Base-by-base conservation (phyloP, 2,113 vertebrate species). In the Myiozetetes cayanensis region DNA sequence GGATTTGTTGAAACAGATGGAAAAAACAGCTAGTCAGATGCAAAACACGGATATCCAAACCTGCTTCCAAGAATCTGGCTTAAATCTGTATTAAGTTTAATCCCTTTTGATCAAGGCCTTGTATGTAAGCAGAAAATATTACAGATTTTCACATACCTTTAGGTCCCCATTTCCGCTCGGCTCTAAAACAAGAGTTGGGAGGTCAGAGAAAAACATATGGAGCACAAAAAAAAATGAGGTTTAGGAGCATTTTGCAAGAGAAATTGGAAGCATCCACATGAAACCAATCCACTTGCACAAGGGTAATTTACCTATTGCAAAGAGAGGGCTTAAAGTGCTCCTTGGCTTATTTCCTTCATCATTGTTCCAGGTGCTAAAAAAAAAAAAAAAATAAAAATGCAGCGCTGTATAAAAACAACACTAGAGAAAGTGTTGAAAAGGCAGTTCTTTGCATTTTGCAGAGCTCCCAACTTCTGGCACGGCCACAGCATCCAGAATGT, bases 1-100 rank as follows among this genome's bases (percentile, higher is more conserved):
- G 80, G 84, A 96, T 96, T 90, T 94, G 89, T 85, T 0, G 6
- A 67, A 95, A 84, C 90, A 96, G 96, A 96, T 90, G 93, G 96
- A 84, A 85, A 87, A 95, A 86, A 5, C 72, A 89, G 61, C 68
- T 6, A 72, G 85, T 82, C 59, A 17, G 50, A 53, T 61, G 74
- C 78, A 58, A 52, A 87, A 82, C 84, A 87, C 1, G 4, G 88
- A 66, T 71, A 59, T 12, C 76, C 93, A 47, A 92, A 70, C 81
- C 41, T 24, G 83, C 84, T 94, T 93, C 96, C 19, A 6, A 90
- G 82, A 95, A 96, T 79, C 41, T 28, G n/a, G 66, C 50, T 93
- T 93, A 87, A 90, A 53, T 67, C 93, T 53, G n/a, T 10, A 86
- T 80, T 85, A 75, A 27, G 5, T 70, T 89, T 96, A 92, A 96